phyloP scores from a whole-genome alignment of 2,888 invertebrate genomes.

The Tenthredo livida region DNA sequence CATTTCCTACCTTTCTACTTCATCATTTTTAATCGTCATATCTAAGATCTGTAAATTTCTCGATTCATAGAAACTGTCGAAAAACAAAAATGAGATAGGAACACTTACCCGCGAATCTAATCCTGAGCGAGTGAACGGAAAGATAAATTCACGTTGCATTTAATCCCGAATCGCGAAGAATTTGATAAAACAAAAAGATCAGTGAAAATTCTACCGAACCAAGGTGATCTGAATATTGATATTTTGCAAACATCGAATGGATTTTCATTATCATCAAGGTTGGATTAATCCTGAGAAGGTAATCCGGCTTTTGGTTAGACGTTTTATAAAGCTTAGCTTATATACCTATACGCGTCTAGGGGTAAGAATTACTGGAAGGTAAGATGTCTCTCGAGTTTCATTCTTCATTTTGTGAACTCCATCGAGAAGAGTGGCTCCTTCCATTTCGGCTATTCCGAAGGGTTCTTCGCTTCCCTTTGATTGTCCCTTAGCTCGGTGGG shows the following conservation, averaged over 20 bases:
- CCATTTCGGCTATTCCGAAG: conserved; percentile 40
- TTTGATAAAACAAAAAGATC: not conserved
- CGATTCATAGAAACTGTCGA: not conserved
- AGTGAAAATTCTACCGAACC: not conserved
- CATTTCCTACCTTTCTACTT: not conserved
- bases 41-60: not conserved
- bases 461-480: conserved; percentile 50
- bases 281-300: not conserved
- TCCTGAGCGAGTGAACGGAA: not conserved
- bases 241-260: not conserved
- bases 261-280: not conserved
- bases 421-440: conserved; percentile 49
- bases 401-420: conserved; percentile 52
- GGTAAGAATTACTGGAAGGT: conserved; percentile 25
- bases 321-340: not conserved
- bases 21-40: not conserved
- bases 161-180: not conserved
- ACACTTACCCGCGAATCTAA: not conserved
- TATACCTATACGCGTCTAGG: not conserved
- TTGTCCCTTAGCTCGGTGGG: conserved; percentile 43
- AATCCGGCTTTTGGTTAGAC: not conserved
- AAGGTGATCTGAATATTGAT: not conserved
- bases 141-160: not conserved
- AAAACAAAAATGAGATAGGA: no score
- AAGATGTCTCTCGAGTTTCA: conserved; percentile 44